Evolutionary conservation across 1,140 invertebrate species (phyloP).

Genomic region (Penaeus japonicus): DNA sequence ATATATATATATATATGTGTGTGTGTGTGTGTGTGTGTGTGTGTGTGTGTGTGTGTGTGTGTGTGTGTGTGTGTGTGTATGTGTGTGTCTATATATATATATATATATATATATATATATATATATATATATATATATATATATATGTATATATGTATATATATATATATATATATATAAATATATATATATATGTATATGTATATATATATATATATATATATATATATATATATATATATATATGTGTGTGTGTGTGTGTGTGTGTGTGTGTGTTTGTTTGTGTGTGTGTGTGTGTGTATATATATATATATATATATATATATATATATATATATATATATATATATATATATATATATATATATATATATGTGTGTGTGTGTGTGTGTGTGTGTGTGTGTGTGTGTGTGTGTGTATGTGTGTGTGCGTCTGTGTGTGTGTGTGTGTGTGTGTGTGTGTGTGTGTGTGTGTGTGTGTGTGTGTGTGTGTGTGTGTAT

Average conservation of each 20-base stretch:
- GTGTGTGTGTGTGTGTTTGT: not conserved
- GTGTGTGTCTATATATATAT: not conserved
- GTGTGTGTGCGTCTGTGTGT: not conserved
- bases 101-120: not conserved
- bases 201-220: slow-evolving; percentile 9
- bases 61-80: too few relatives aligned
- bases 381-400: not conserved
- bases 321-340: slow-evolving; percentile 29
- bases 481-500: not conserved
- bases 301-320: not conserved
- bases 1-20: not conserved
- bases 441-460: not conserved
- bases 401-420: not conserved
- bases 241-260: not conserved
- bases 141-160: not conserved
- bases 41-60: too few relatives aligned
- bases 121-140: not conserved
- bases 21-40: not conserved
- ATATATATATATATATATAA: not conserved
- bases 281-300: not conserved
- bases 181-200: not conserved
- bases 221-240: slow-evolving; percentile 13
- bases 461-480: not conserved
- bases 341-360: slow-evolving; percentile 8
- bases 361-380: not conserved